Evolutionary conservation across 2,888 invertebrate species (phyloP), one percentile per base, ranked within the genome.

Genomic region (Platycheirus rosarum): DNA sequence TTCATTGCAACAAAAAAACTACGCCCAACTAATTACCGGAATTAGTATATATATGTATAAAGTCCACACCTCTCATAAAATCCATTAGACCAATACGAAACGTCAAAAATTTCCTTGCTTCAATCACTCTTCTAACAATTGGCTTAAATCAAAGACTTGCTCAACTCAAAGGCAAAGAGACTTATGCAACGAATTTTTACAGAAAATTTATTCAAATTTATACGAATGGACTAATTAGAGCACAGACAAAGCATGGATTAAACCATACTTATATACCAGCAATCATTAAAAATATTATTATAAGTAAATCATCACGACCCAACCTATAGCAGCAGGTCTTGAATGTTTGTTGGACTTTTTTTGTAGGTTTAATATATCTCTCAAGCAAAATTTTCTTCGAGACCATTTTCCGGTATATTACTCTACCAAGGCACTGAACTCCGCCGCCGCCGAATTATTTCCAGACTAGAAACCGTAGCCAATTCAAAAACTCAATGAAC

Each of bases 171-270:
- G 16, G n/a, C n/a, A n/a, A n/a, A 32, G 46, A 40, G 55, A 44
- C 63, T 69, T 69, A 62, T 75, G 63, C 75, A 75, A 80, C 70
- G 51, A 65, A 70, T 70, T 44, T 37, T 35, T 53, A 65, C 26
- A 49, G 16, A 63, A 65, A 70, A 80, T 80, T 70, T 75, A 80
- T 80, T 75, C 51, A 80, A 80, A 80, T 75, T 80, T 80, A 80
- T 80, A 66, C 76, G 65, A 71, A 46, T 76, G 62, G 60, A 66
- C 76, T 71, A 80, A 80, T 80, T 80, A 75, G 80, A 55, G 51
- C 48, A n/a, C n/a, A 18, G 53, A 16, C 49, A 79, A 69, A 74
- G 62, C 62, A n/a, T n/a, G n/a, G n/a, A n/a, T n/a, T n/a, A n/a
- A n/a, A n/a, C n/a, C n/a, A n/a, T n/a, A n/a, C n/a, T 29, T 7